Evolutionary conservation across 2,113 vertebrate species (phyloP).

Genomic region (Dasyornis broadbenti): DNA sequence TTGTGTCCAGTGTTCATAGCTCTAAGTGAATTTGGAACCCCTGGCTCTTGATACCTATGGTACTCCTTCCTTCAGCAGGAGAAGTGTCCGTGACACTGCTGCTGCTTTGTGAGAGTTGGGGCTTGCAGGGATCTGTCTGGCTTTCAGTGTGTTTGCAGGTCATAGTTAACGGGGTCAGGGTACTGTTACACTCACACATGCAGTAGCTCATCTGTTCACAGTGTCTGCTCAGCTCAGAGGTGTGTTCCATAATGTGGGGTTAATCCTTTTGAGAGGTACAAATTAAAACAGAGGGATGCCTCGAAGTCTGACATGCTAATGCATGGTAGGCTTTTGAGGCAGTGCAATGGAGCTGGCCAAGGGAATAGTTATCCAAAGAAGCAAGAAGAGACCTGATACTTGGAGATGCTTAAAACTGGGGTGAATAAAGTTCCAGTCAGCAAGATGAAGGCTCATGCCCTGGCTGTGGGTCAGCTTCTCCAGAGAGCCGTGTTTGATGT

Average conservation of each 20-base stretch:
- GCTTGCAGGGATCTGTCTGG: neutral
- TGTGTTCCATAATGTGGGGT: neutral
- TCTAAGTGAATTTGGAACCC: neutral
- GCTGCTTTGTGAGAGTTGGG: neutral
- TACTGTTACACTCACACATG: neutral
- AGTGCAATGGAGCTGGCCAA: neutral
- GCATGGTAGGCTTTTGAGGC: neutral
- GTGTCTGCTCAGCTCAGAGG: neutral
- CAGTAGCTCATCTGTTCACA: neutral
- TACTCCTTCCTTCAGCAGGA: neutral
- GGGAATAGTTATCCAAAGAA: neutral
- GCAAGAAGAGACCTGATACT: neutral
- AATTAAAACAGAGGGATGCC: neutral
- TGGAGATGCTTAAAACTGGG: neutral
- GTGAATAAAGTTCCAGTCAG: neutral
- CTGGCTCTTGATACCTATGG: neutral
- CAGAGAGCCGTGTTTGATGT: neutral
- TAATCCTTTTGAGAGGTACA: neutral
- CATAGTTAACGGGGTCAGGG: neutral
- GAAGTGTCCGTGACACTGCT: rapidly evolving
- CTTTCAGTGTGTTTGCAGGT: neutral
- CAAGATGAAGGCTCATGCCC: neutral
- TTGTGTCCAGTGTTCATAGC: neutral
- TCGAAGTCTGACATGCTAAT: neutral
- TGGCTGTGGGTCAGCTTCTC: neutral